Evolutionary conservation across 2,888 invertebrate genomes (phyloP).

Genomic region (Tortrix viridana): DNA sequence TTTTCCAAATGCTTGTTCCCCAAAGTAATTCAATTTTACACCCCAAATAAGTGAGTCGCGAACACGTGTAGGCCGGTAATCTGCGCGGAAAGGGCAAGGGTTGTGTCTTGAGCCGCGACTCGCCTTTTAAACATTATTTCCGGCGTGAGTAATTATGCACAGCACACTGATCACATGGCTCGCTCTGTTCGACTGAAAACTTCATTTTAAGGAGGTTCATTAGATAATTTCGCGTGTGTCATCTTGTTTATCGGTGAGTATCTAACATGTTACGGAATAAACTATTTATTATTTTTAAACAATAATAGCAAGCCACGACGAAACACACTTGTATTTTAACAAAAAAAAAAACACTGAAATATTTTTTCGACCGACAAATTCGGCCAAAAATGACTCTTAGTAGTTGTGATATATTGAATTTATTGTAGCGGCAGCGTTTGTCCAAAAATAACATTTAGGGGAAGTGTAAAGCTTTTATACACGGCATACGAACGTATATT

Average conservation of each 20-base stretch:
- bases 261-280: background rate
- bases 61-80: constrained; percentile 58
- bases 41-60: constrained; percentile 62
- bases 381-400: constrained; percentile 30
- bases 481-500: background rate
- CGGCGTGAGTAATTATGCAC: constrained; percentile 67
- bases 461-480: background rate
- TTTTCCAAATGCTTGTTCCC: constrained; percentile 63
- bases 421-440: constrained; percentile 45
- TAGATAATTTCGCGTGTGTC: constrained; percentile 39
- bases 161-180: constrained; percentile 59
- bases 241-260: constrained; percentile 23
- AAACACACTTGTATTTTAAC: no score
- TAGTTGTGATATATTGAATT: constrained; percentile 63
- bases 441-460: constrained; percentile 12
- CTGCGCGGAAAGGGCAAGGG: constrained; percentile 51
- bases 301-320: no score
- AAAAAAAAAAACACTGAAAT: no score
- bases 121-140: constrained; percentile 70
- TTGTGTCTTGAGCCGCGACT: constrained; percentile 44
- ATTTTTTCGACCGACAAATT: no score
- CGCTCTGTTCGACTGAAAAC: constrained; percentile 43
- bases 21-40: constrained; percentile 69
- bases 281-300: no score
- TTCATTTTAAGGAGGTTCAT: constrained; percentile 43